Percentiles rank a stretch among this genome's conserved stretches.
phyloP scores from a whole-genome alignment of 1,140 invertebrate genomes.

The Hestina assimilis region DNA sequence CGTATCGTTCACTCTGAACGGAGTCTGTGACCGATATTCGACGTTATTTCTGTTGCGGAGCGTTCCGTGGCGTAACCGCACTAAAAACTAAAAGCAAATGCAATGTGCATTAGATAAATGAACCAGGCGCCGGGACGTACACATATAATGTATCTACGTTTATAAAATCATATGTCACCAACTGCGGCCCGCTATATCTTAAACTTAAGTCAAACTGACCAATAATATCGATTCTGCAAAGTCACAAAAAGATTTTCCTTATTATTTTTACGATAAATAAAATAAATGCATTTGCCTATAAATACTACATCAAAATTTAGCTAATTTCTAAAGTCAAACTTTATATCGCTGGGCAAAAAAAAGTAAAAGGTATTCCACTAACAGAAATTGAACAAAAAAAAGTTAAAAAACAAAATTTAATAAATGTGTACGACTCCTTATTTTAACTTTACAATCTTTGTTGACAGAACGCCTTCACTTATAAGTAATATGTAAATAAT shows the following conservation, averaged over 20 bases:
- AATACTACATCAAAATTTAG: too few relatives aligned
- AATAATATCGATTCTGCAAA: constrained; percentile 1
- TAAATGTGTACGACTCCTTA: too few relatives aligned
- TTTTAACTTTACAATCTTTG: too few relatives aligned
- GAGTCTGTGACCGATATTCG: constrained; percentile 75
- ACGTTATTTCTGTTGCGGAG: constrained; percentile 70
- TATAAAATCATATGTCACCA: constrained; percentile 18
- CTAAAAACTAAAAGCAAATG: constrained; percentile 74
- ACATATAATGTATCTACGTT: constrained; percentile 18
- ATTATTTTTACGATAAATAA: too few relatives aligned
- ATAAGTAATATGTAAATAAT: background rate
- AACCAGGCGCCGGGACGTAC: constrained; percentile 40
- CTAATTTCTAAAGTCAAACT: too few relatives aligned
- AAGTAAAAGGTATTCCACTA: too few relatives aligned
- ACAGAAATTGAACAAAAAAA: too few relatives aligned
- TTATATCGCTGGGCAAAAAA: too few relatives aligned
- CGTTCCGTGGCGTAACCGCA: constrained; percentile 66
- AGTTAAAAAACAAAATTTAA: too few relatives aligned
- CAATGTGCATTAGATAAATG: constrained; percentile 73
- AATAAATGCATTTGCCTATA: too few relatives aligned
- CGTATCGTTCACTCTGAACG: constrained; percentile 56
- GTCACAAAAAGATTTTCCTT: constrained; percentile 1
- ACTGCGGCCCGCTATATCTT: constrained; percentile 14
- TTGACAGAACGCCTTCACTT: too few relatives aligned
- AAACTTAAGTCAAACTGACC: constrained; percentile 2